Base-by-base conservation (phyloP, 2,113 vertebrate species). In the Microtus richardsoni region DNA sequence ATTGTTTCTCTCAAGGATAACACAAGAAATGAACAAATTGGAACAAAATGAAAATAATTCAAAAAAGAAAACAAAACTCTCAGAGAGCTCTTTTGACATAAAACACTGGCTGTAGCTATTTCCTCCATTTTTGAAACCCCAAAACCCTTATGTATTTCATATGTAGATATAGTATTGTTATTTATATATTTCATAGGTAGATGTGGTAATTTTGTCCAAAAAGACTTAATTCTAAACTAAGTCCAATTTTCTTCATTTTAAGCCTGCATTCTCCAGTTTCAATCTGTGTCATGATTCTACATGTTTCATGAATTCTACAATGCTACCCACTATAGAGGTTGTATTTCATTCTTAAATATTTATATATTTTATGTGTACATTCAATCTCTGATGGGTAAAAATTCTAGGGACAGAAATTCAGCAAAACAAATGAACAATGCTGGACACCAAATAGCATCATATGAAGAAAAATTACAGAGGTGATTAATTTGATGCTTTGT, bases 301-400 rank as follows among this genome's bases (percentile, higher is more conserved):
- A 47, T 70, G 44, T 30, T 79, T 95, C 71, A 41, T 68, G n/a
- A 86, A 33, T 86, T 93, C 94, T 95, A 62, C 88, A 96, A 41
- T 47, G 89, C 74, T 52, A 44, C 39, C 79, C 70, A 91, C 85
- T 86, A 90, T 94, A 96, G 66, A 96, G 82, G 89, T 92, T 96
- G 89, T 68, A 88, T 94, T 97, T 96, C 71, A 88, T 94, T 44
- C 80, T 94, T 52, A 91, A 78, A 97, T 88, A 90, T 74, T 96
- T 97, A 95, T 95, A n/a, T 95, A 88, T 66, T 93, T 97, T 95
- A 92, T 17, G 64, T 93, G 62, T 93, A 91, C 90, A 83, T 95
- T 93, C 73, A 95, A 96, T 95, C 62, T 33, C 75, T 24, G 80
- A 84, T 88, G 68, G 58, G 19, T 1, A 28, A 87, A 89, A 91